These are phyloP conservation scores for Acrossocheilus wenchowensis DNA, from an alignment of 2,797 vertebrate genomes.

Conservation along the genomic window DNA sequence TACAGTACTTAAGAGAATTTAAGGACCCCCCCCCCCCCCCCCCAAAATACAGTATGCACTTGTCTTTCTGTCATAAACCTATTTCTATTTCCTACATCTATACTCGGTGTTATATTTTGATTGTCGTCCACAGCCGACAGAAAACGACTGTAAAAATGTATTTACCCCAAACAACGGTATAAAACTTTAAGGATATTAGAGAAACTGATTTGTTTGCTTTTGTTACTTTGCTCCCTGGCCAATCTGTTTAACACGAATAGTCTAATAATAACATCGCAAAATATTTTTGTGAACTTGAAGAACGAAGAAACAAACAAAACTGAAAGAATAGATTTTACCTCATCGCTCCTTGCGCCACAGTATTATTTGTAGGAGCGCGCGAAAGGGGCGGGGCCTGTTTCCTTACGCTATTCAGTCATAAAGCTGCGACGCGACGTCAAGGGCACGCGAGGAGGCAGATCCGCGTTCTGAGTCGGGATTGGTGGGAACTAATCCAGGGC, in stretches of 20 bases:
- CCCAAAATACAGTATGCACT: no score
- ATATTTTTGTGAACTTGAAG: background rate
- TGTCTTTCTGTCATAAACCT: background rate
- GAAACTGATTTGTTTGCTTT: background rate
- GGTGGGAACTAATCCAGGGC: constrained; percentile 27
- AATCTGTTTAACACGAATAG: background rate
- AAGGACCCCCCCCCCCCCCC: background rate
- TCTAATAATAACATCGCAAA: background rate
- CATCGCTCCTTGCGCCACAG: background rate
- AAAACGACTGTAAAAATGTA: background rate
- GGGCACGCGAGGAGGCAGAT: constrained; percentile 58
- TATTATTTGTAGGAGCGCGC: background rate
- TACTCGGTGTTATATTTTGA: background rate
- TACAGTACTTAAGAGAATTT: background rate
- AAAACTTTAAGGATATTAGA: background rate
- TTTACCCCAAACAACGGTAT: background rate
- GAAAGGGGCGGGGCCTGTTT: background rate
- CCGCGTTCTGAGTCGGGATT: constrained; percentile 52
- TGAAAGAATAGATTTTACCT: background rate
- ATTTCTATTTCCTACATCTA: background rate
- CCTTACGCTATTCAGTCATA: constrained; percentile 37
- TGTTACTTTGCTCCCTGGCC: background rate
- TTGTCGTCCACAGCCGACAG: background rate
- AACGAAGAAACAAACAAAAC: background rate
- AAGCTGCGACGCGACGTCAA: constrained; percentile 60